Base-by-base conservation (phyloP, 2,888 invertebrate genomes). In the Quadriops clusia region DNA sequence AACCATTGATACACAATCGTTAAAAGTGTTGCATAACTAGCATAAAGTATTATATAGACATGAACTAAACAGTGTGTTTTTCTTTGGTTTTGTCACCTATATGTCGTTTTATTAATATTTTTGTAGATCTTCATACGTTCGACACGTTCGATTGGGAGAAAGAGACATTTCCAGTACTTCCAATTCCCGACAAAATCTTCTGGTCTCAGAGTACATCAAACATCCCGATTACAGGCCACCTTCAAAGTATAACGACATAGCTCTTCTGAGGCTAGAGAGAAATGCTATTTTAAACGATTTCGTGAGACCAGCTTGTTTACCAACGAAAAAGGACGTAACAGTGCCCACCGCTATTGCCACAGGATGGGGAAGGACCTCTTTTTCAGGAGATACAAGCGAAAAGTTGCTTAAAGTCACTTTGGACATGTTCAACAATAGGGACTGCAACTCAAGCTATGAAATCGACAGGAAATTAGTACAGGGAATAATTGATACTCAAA, bases 271-370 rank as follows among this genome's bases (percentile, higher is more conserved):
- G 35, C 38, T 65, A 11, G 46, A 53, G 7, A 37, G 37, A 4
- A 28, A 28, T 3, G 59, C 60, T 0, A 18, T 5, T 3, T 60
- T 63, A 32, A 36, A 52, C 29, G 49, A 44, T 3, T 58, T 44
- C 34, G 66, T 75, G 11, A 58, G 71, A 35, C 76, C 77, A 1
- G 70, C 73, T 1, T 77, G 77, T 45, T 53, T 77, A 2, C 64
- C 64, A 23, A 38, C 53, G 3, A 49, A 54, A 2, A 41, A 55
- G 6, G 37, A 50, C 6, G 42, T 58, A 1, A 40, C 39, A 0
- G 38, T 45, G 3, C 42, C 34, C 1, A 61, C 58, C 23, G 55
- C 68, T 4, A 68, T 71, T 2, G 74, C 71, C 0, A 18, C 18
- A n/a, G 18, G 18, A 18, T 18, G 18, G 18, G 18, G 18, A 18